A percentile compares a stretch with the other conserved stretches of the same genome.
Evolutionary conservation across 2,113 vertebrate genomes (phyloP).

Genomic region (Gymnogyps californianus): DNA sequence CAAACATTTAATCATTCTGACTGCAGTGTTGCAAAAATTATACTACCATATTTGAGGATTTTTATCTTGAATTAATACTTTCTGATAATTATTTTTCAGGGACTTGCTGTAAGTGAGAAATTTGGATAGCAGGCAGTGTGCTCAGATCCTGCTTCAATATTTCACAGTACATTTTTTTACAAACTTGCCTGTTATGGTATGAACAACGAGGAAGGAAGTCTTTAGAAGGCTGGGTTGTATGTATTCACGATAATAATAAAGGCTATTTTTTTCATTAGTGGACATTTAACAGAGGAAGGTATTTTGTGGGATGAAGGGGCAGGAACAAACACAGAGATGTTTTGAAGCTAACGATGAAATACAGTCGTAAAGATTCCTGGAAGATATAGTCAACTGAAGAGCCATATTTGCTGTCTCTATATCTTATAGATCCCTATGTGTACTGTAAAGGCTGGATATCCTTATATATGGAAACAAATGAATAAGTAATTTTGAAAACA

Average conservation of each 20-base stretch:
- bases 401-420: accelerated
- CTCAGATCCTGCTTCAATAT: background rate
- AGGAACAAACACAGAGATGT: background rate
- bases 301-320: background rate
- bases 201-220: background rate
- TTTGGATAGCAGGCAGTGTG: background rate
- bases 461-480: background rate
- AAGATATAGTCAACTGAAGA: background rate
- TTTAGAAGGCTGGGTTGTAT: background rate
- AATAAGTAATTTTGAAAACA: background rate
- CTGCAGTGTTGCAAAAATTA: background rate
- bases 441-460: background rate
- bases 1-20: background rate
- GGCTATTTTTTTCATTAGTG: background rate
- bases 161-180: background rate
- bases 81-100: background rate
- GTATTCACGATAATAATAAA: background rate
- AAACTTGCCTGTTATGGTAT: background rate
- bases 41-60: accelerated
- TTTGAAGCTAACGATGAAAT: background rate
- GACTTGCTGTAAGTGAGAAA: background rate
- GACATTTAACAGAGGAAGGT: background rate
- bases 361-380: background rate
- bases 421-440: background rate
- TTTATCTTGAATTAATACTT: background rate